Evolutionary conservation across 2,797 vertebrate species (phyloP).

Genomic region (Odontamblyopus rebecca): DNA sequence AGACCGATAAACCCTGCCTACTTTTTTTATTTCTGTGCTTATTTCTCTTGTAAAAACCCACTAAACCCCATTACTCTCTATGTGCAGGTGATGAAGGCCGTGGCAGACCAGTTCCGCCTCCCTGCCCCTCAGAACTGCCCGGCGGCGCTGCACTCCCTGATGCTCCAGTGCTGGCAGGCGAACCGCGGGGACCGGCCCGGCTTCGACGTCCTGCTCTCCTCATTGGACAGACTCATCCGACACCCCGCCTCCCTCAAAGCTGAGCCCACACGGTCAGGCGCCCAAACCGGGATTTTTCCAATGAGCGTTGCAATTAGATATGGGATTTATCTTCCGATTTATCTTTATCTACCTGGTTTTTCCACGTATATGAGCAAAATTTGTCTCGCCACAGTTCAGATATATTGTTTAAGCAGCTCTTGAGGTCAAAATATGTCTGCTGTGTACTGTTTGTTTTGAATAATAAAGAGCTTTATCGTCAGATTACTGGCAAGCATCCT

Average conservation of each 20-base stretch:
- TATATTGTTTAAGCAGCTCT: no score
- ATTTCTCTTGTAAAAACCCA: not conserved
- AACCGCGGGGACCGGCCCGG: constrained; percentile 83
- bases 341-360: no score
- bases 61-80: not conserved
- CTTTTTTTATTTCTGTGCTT: not conserved
- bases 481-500: no score
- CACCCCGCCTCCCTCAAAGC: constrained; percentile 81
- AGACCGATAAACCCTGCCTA: not conserved
- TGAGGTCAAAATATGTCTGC: no score
- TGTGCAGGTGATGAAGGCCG: constrained; percentile 92
- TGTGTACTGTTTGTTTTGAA: no score
- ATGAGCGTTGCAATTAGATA: no score
- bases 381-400: no score
- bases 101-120: constrained; percentile 91
- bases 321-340: no score
- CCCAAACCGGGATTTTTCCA: no score
- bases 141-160: constrained; percentile 89
- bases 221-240: constrained; percentile 80
- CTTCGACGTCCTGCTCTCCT: constrained; percentile 89
- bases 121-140: constrained; percentile 92
- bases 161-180: constrained; percentile 94
- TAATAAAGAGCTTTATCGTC: no score
- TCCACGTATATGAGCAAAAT: no score
- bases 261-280: constrained; percentile 75